Base-by-base conservation (phyloP, 2,113 vertebrate species). In the Dissostichus mawsoni region DNA sequence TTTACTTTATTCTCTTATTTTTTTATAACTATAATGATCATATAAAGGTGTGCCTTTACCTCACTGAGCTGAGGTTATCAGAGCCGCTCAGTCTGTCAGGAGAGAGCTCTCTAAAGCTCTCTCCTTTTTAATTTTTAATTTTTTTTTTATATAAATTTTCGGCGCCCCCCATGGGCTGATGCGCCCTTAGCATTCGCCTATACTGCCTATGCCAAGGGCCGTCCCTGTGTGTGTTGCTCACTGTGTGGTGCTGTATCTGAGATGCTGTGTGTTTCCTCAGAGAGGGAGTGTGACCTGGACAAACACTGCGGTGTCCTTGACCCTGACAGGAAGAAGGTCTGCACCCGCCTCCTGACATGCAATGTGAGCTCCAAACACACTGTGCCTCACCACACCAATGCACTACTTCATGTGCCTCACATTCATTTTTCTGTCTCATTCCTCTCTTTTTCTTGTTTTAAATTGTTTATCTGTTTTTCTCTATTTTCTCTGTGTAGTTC, bases 301-400 rank as follows among this genome's bases (percentile, higher is more conserved):
- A 95, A 96, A 87, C 97, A 98, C 93, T 98, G 97, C 51, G 97
- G 97, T 6, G 97, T 98, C 69, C 89, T 97, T 65, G 97, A 98
- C 90, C 96, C 96, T 0, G 97, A 98, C 88, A 96, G 96, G 92
- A 96, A 98, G 93, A 98, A 97, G 91, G 95, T 97, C 86, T 98
- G 97, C 91, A 98, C 97, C n/a, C 96, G 97, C 55, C 92, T 98
- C 82, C 92, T 98, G 74, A 98, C 97, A 66, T 98, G 97, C 96
- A 98, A 98, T 94, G 97, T 98, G 95, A 93, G 90, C 66, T 68
- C 16, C 63, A 23, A 51, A 78, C 64, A n/a, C 59, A 53, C 33
- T 5, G 10, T 33, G n/a, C 4, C 16, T 44, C 20, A 20, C n/a
- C 47, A 62, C 3, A 3, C 58, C 11, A 6, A 17, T 2, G 9